Evolutionary conservation across 2,888 invertebrate genomes (phyloP).

Genomic region (Sisyra nigra): DNA sequence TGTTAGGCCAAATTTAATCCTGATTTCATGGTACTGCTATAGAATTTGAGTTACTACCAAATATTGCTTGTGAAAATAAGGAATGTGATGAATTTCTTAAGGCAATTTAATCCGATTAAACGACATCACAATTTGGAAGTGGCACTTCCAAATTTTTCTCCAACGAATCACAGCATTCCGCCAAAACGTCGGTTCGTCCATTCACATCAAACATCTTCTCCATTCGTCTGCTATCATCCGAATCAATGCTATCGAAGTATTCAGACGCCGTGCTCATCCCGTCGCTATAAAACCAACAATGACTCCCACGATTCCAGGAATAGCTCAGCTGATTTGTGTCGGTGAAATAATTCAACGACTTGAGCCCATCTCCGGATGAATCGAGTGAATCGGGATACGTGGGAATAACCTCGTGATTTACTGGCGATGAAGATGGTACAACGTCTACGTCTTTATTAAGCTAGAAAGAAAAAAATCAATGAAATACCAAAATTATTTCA

Average conservation of each 20-base stretch:
- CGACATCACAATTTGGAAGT: too few relatives aligned
- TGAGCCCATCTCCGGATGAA: constrained; percentile 17
- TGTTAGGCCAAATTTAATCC: constrained; percentile 13
- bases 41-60: too few relatives aligned
- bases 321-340: too few relatives aligned
- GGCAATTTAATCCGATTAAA: neutral
- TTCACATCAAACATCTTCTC: constrained; percentile 22
- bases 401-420: constrained; percentile 11
- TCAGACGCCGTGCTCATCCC: constrained; percentile 19
- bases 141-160: constrained; percentile 23
- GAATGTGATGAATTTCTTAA: constrained; percentile 1
- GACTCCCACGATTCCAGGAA: too few relatives aligned
- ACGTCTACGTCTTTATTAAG: too few relatives aligned
- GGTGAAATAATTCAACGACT: too few relatives aligned
- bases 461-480: too few relatives aligned
- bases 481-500: too few relatives aligned
- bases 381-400: constrained; percentile 20
- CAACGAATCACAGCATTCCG: constrained; percentile 36
- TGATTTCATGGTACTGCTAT: constrained; percentile 7
- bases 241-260: constrained; percentile 56
- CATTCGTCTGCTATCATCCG: constrained; percentile 26
- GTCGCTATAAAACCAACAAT: constrained; percentile 34
- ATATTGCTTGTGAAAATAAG: neutral
- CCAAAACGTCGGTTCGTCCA: constrained; percentile 32
- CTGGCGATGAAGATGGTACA: too few relatives aligned